Evolutionary conservation across 2,888 invertebrate species (phyloP).

Genomic region (Nephrotoma guestfalica): DNA sequence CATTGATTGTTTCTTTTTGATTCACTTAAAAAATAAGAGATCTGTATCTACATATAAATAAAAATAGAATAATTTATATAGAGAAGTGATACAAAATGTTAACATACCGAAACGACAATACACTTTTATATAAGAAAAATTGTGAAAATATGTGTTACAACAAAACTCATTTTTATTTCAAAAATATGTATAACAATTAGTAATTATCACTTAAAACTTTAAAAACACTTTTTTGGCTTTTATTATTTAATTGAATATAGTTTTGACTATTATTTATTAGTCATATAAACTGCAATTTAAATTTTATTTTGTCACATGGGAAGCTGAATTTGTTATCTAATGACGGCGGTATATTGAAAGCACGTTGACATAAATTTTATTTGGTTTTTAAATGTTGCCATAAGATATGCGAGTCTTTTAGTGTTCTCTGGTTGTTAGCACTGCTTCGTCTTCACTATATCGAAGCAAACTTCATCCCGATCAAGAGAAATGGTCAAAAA

Average conservation of each 20-base stretch:
- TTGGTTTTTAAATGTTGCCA: background rate
- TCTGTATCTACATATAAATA: background rate
- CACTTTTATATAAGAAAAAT: background rate
- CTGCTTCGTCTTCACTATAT: background rate
- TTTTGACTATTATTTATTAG: background rate
- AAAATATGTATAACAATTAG: background rate
- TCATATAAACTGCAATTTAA: background rate
- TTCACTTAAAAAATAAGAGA: background rate
- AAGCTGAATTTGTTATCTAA: background rate
- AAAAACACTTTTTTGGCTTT: background rate
- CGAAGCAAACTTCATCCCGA: background rate
- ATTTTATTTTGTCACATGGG: conserved; percentile 1
- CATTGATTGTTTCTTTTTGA: conserved; percentile 1
- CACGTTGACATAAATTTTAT: background rate
- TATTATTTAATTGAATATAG: background rate
- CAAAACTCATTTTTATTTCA: background rate
- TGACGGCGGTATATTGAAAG: background rate
- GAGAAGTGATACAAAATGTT: background rate
- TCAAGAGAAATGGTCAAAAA: background rate
- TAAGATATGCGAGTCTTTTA: background rate
- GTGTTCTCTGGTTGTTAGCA: background rate
- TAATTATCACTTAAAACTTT: background rate
- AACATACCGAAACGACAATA: background rate
- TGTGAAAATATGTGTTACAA: background rate
- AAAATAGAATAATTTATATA: conserved; percentile 1